phyloP scores from a whole-genome alignment of 1,140 invertebrate genomes.

The Neodiprion pinetum region DNA sequence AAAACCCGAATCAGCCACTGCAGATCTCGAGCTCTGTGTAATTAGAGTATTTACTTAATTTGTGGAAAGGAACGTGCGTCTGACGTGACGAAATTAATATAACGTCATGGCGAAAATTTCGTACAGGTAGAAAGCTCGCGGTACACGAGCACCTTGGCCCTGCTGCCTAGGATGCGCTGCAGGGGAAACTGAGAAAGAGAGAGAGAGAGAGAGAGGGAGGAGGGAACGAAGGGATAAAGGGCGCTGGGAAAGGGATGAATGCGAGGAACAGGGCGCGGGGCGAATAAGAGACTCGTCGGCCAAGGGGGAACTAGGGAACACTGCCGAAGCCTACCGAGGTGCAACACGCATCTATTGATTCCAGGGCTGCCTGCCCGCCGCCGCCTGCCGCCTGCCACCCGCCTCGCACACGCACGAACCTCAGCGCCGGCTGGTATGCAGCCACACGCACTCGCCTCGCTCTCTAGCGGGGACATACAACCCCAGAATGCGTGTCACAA shows the following conservation, averaged over 20 bases:
- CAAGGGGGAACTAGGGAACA: background rate
- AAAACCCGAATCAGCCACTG: constrained; percentile 18
- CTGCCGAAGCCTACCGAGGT: constrained; percentile 32
- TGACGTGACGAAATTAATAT: constrained; percentile 26
- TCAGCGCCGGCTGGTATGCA: constrained; percentile 27
- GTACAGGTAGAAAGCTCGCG: constrained; percentile 14
- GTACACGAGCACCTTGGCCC: constrained; percentile 26
- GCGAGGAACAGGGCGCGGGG: constrained; percentile 30
- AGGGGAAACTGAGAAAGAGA: constrained; percentile 16
- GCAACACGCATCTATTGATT: constrained; percentile 59
- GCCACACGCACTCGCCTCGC: constrained; percentile 27
- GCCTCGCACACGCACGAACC: background rate
- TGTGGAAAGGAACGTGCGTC: constrained; percentile 29
- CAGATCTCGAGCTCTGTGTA: constrained; percentile 12
- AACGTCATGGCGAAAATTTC: constrained; percentile 15
- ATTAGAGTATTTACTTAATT: constrained; percentile 31
- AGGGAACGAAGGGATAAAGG: constrained; percentile 34
- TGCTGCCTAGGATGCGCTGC: constrained; percentile 26
- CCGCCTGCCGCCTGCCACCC: constrained; percentile 21
- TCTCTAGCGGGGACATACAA: constrained; percentile 27
- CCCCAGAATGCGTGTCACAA: constrained; percentile 12
- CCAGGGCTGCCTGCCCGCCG: constrained; percentile 36
- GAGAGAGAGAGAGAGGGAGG: background rate
- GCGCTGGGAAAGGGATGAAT: constrained; percentile 31
- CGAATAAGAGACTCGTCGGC: constrained; percentile 17